These are phyloP conservation scores for Chaetodon auriga DNA, from an alignment of 2,113 vertebrate species.

Conservation along the genomic window DNA sequence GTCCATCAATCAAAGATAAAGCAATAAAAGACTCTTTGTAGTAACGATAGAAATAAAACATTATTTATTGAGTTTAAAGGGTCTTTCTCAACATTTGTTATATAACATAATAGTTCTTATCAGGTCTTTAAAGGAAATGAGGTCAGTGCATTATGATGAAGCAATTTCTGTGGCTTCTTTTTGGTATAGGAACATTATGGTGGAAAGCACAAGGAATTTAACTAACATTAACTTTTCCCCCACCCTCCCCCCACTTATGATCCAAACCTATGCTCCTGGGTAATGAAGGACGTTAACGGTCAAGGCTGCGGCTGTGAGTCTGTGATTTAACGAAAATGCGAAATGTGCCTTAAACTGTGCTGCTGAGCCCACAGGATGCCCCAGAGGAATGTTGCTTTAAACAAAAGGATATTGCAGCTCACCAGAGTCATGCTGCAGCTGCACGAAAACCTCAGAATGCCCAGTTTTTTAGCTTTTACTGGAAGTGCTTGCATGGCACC, in stretches of 20 bases:
- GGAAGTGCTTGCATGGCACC: not conserved
- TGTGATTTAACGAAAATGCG: constrained; percentile 23
- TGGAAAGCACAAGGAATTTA: too few relatives aligned
- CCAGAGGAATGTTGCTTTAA: constrained; percentile 41
- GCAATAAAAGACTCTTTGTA: not conserved
- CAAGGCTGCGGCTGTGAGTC: constrained; percentile 17
- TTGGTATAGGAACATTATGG: too few relatives aligned
- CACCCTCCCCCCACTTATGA: not conserved
- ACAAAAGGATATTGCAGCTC: constrained; percentile 63
- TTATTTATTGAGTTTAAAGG: not conserved
- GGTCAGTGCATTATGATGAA: not conserved
- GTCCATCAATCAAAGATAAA: not conserved
- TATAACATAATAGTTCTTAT: not conserved
- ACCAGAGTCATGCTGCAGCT: constrained; percentile 26
- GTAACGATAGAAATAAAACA: not conserved
- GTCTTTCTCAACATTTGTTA: not conserved
- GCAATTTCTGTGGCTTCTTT: not conserved
- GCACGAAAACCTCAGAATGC: constrained; percentile 45
- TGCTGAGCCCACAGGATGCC: constrained; percentile 42
- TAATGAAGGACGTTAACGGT: constrained; percentile 7
- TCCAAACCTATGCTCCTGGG: not conserved
- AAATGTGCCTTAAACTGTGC: not conserved
- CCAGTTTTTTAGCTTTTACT: not conserved
- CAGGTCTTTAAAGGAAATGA: not conserved
- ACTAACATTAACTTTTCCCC: too few relatives aligned